Evolutionary conservation across 2,888 invertebrate species (phyloP).

Genomic region (Chironomus riparius): DNA sequence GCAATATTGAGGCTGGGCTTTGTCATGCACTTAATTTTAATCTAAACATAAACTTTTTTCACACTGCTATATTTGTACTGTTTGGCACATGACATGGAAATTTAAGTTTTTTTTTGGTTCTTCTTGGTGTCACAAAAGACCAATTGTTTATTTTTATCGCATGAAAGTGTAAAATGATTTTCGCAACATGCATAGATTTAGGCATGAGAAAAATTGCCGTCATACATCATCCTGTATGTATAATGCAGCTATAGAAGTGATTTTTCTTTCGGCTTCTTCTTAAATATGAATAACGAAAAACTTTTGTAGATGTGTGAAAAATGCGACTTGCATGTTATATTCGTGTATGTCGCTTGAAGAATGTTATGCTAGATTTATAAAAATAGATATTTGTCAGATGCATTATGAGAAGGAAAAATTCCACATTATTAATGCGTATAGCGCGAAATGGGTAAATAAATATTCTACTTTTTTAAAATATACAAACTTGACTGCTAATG

Average conservation of each 20-base stretch:
- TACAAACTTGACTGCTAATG: background rate
- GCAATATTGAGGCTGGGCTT: background rate
- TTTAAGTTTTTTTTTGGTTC: background rate
- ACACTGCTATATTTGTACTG: background rate
- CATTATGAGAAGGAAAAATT: background rate
- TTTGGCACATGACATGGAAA: background rate
- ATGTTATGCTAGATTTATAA: background rate
- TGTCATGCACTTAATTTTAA: constrained; percentile 1
- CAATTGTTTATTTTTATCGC: background rate
- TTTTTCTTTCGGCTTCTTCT: too few relatives aligned
- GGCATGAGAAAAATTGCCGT: background rate
- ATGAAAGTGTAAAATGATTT: background rate
- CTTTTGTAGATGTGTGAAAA: background rate
- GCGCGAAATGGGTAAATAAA: background rate
- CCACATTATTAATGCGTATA: background rate
- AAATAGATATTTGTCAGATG: background rate
- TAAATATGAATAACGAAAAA: too few relatives aligned
- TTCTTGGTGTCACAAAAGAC: background rate
- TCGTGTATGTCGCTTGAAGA: background rate
- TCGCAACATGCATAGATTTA: background rate
- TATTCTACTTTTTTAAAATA: background rate
- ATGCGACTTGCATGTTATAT: background rate
- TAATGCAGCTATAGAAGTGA: too few relatives aligned
- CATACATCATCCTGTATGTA: background rate
- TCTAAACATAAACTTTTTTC: background rate